These are phyloP conservation scores for Magallana ariakensis DNA, from an alignment of 1,140 invertebrate genomes.

Conservation along the genomic window DNA sequence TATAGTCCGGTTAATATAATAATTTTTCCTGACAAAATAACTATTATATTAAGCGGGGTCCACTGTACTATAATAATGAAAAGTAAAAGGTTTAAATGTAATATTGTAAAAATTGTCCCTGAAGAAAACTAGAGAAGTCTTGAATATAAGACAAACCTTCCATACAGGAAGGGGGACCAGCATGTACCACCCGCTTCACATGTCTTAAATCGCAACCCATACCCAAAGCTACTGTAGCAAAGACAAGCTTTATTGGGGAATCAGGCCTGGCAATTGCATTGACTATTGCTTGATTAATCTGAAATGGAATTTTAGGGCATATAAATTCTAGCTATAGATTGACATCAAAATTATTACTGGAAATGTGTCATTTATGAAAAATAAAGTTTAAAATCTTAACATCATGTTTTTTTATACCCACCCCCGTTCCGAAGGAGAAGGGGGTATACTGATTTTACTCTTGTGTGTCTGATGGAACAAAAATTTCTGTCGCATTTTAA, in stretches of 20 bases:
- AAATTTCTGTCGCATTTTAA: background rate
- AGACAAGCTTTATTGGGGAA: background rate
- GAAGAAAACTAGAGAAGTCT: background rate
- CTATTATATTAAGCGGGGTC: no score
- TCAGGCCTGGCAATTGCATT: no score
- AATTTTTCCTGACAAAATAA: no score
- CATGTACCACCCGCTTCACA: constrained; percentile 27
- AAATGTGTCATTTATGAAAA: no score
- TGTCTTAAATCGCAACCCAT: constrained; percentile 36
- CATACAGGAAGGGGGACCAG: constrained; percentile 1
- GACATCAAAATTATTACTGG: no score
- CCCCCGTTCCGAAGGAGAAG: background rate
- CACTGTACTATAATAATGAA: background rate
- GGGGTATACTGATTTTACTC: background rate
- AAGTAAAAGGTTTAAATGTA: background rate
- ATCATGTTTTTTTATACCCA: background rate
- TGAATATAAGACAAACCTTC: background rate
- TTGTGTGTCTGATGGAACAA: background rate
- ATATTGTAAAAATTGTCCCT: background rate
- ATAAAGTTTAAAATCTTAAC: no score
- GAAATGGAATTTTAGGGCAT: background rate
- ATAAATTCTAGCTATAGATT: no score
- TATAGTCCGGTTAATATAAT: no score
- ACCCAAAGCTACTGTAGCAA: constrained; percentile 35
- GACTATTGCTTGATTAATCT: background rate